Evolutionary conservation across 2,888 invertebrate genomes (phyloP).

Genomic region (Malacosoma neustria): DNA sequence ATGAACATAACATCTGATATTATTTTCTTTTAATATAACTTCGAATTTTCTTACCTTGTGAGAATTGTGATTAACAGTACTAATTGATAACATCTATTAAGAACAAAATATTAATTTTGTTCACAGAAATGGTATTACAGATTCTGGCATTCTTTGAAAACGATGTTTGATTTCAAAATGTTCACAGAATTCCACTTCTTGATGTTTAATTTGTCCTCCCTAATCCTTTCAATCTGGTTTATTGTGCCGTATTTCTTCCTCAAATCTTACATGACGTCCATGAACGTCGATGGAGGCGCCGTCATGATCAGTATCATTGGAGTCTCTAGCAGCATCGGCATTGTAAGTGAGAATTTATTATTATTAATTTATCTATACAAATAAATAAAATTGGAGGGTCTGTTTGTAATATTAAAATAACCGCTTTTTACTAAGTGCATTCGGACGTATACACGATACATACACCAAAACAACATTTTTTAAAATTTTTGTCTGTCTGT

Average conservation of each 20-base stretch:
- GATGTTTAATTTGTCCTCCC: slow-evolving; percentile 87
- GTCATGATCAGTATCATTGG: slow-evolving; percentile 89
- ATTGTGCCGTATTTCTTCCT: slow-evolving; percentile 95
- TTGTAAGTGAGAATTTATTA: slow-evolving; percentile 69
- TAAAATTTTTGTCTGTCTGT: no score
- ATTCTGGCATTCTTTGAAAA: slow-evolving; percentile 77
- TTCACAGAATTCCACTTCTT: slow-evolving; percentile 87
- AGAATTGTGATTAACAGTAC: no score
- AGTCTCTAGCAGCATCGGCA: slow-evolving; percentile 90
- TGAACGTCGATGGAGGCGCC: slow-evolving; percentile 81
- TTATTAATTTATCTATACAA: no score
- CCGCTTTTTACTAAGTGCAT: no score
- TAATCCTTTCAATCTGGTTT: slow-evolving; percentile 92
- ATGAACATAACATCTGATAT: no score
- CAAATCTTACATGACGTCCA: slow-evolving; percentile 74
- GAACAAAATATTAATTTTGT: slow-evolving; percentile 13
- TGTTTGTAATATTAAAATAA: no score
- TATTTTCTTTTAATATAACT: no score
- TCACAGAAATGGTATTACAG: slow-evolving; percentile 84
- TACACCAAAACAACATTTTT: no score
- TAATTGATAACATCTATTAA: no score
- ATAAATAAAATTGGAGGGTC: no score
- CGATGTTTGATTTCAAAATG: slow-evolving; percentile 83
- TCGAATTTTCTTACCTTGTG: no score
- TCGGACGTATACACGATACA: no score